phyloP scores from a whole-genome alignment of 2,113 vertebrate genomes.

The Bothrops jararaca region DNA sequence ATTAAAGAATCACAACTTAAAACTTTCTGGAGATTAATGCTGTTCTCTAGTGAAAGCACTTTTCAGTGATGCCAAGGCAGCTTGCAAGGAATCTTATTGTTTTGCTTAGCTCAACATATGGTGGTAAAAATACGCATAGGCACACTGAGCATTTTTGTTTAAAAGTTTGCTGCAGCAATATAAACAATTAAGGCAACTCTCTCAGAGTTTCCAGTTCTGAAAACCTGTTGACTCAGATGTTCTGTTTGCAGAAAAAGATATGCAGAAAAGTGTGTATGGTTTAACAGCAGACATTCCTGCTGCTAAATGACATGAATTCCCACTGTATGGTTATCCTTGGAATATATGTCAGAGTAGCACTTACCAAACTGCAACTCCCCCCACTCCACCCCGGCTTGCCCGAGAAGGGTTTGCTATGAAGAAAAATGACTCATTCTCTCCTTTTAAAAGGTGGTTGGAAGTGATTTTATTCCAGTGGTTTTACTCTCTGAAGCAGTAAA shows the following conservation, averaged over 20 bases:
- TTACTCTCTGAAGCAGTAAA: constrained; percentile 34
- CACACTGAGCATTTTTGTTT: constrained; percentile 79
- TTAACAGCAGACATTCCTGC: constrained; percentile 63
- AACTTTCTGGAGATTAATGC: constrained; percentile 61
- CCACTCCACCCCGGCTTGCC: neutral
- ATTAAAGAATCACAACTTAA: constrained; percentile 31
- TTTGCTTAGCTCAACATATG: constrained; percentile 78
- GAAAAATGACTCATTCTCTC: neutral
- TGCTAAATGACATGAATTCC: constrained; percentile 42
- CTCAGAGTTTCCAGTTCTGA: constrained; percentile 79
- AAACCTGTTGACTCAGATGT: constrained; percentile 84
- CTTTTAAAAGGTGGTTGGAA: constrained; percentile 45
- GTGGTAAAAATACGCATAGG: constrained; percentile 74
- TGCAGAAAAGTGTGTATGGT: constrained; percentile 61
- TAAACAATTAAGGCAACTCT: constrained; percentile 79
- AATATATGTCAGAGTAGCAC: constrained; percentile 39
- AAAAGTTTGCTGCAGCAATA: constrained; percentile 75
- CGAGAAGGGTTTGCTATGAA: constrained; percentile 1
- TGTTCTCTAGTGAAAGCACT: constrained; percentile 67
- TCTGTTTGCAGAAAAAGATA: constrained; percentile 73
- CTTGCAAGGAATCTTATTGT: constrained; percentile 78
- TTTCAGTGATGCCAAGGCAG: constrained; percentile 64
- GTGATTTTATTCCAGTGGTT: neutral
- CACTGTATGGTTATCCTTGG: constrained; percentile 44
- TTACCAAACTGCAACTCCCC: neutral